These are phyloP conservation scores for Zoanthus sansibaricus DNA, from an alignment of 92 coral and sea anemone genomes.

Conservation along the genomic window DNA sequence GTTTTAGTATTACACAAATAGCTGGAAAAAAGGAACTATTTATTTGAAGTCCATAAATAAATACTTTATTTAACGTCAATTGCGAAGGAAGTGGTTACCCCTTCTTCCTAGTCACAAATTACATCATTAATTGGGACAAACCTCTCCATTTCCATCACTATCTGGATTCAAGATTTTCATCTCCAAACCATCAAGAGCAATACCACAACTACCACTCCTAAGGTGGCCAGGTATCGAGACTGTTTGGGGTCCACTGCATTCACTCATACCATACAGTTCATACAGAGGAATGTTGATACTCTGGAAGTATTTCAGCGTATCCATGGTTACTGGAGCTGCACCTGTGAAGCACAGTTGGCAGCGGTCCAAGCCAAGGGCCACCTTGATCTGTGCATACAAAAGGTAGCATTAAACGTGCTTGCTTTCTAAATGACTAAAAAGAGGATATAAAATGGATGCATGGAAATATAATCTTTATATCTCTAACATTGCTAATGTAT, in stretches of 20 bases:
- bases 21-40: too few relatives aligned
- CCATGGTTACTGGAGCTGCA: constrained; percentile 98
- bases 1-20: too few relatives aligned
- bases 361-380: constrained; percentile 91
- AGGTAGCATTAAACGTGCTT: not conserved
- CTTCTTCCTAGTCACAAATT: too few relatives aligned
- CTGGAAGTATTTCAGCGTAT: constrained; percentile 90
- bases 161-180: constrained; percentile 78
- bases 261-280: constrained; percentile 98
- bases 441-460: not conserved
- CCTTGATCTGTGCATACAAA: constrained; percentile 63
- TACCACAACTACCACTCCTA: constrained; percentile 84
- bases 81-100: too few relatives aligned
- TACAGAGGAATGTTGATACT: constrained; percentile 90
- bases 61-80: too few relatives aligned
- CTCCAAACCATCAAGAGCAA: constrained; percentile 70
- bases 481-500: too few relatives aligned
- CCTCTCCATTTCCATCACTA: constrained; percentile 96
- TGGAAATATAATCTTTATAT: too few relatives aligned
- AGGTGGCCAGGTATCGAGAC: constrained; percentile 74
- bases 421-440: not conserved
- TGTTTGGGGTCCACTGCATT: constrained; percentile 89
- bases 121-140: constrained; percentile 9
- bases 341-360: constrained; percentile 84
- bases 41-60: too few relatives aligned